Evolutionary conservation across 2,888 invertebrate species (phyloP).

Genomic region (Hesperia comma): DNA sequence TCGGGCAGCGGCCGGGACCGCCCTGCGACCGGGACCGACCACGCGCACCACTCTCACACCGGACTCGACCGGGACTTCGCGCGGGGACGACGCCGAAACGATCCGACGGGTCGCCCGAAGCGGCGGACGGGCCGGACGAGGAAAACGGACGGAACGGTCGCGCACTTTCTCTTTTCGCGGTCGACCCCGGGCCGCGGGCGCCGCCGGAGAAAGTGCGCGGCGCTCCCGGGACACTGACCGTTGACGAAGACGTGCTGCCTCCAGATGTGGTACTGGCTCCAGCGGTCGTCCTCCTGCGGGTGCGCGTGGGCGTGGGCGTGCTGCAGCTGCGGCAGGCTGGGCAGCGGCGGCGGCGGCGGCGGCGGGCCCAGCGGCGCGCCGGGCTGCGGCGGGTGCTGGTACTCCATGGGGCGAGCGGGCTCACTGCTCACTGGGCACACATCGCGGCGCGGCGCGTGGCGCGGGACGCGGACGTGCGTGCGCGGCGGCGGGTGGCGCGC

Average conservation of each 20-base stretch:
- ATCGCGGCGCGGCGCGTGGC: slow-evolving; percentile 70
- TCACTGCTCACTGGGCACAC: slow-evolving; percentile 55
- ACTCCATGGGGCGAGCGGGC: slow-evolving; percentile 71
- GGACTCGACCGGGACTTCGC: background rate
- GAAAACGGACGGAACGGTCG: slow-evolving; percentile 48
- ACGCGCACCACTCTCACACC: too few species aligned
- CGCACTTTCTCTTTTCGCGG: slow-evolving; percentile 72
- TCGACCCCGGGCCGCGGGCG: slow-evolving; percentile 46
- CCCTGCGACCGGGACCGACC: background rate
- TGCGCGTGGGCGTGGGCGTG: slow-evolving; percentile 80
- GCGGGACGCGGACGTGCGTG: slow-evolving; percentile 61
- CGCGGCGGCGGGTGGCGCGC: slow-evolving; percentile 61
- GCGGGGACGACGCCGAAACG: background rate
- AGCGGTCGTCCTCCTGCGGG: slow-evolving; percentile 82
- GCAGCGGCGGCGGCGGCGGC: slow-evolving; percentile 86
- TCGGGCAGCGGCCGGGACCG: slow-evolving; percentile 18
- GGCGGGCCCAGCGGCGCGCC: slow-evolving; percentile 85
- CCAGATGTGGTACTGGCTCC: slow-evolving; percentile 92
- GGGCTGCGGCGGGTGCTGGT: slow-evolving; percentile 70
- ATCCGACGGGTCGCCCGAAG: background rate
- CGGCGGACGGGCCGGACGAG: background rate
- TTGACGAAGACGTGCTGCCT: slow-evolving; percentile 91
- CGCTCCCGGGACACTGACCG: slow-evolving; percentile 82
- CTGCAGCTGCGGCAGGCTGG: slow-evolving; percentile 77
- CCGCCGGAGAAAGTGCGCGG: slow-evolving; percentile 63